A percentile compares a stretch with the other conserved stretches of the same genome.
phyloP scores from a whole-genome alignment of 1,140 invertebrate species.

The Drosophila pandora region DNA sequence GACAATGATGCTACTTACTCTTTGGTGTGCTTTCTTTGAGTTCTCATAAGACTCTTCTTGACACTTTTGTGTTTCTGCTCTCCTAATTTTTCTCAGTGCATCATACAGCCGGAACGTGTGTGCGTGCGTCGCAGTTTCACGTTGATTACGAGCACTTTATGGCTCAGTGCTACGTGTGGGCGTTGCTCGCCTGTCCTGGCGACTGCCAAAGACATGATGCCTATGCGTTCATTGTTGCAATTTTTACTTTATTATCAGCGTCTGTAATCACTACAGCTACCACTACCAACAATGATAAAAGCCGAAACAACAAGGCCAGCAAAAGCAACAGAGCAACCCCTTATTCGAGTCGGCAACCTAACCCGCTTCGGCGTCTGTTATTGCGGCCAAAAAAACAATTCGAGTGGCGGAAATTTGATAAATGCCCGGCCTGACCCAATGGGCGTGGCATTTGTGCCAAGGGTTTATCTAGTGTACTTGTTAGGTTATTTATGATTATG shows the following conservation, averaged over 20 bases:
- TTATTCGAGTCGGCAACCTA: background rate
- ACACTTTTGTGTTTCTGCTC: no score
- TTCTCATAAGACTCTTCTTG: no score
- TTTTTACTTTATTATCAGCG: slow-evolving; percentile 68
- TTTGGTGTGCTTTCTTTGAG: no score
- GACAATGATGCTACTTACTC: no score
- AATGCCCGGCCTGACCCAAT: slow-evolving; percentile 55
- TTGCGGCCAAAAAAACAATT: slow-evolving; percentile 30
- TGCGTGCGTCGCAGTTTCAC: slow-evolving; percentile 69
- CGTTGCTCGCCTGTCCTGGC: slow-evolving; percentile 35
- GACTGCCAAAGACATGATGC: slow-evolving; percentile 52
- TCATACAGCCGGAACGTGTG: slow-evolving; percentile 20
- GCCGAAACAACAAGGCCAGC: background rate
- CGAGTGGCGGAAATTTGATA: slow-evolving; percentile 53
- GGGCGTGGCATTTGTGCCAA: slow-evolving; percentile 53
- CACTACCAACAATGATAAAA: slow-evolving; percentile 3
- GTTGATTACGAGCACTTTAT: slow-evolving; percentile 81
- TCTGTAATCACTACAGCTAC: slow-evolving; percentile 46
- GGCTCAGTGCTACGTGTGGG: slow-evolving; percentile 72
- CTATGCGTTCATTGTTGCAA: slow-evolving; percentile 69
- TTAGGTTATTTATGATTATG: slow-evolving; percentile 68
- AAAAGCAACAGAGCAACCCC: slow-evolving; percentile 27
- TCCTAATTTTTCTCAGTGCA: slow-evolving; percentile 13
- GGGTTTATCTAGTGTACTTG: slow-evolving; percentile 62
- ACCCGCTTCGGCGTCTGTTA: slow-evolving; percentile 35